Evolutionary conservation across 2,888 invertebrate genomes (phyloP).

Genomic region (Eristalis intricaria): DNA sequence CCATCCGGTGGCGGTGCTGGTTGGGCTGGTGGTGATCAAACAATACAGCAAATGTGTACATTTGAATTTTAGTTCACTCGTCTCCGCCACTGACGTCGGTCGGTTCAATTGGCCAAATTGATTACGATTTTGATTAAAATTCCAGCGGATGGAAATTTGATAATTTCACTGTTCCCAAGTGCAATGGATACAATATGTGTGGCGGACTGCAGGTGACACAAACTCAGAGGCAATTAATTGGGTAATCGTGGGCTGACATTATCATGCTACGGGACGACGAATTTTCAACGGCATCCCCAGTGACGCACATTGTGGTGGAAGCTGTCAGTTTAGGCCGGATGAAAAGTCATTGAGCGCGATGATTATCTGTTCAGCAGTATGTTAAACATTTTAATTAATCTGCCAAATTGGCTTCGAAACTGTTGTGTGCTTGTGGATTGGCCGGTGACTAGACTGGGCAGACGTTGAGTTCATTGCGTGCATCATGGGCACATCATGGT

Average conservation of each 20-base stretch:
- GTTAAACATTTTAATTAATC: constrained; percentile 60
- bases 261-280: constrained; percentile 14
- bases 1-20: constrained; percentile 3
- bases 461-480: neutral
- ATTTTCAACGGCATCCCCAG: constrained; percentile 37
- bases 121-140: constrained; percentile 68
- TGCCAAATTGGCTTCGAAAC: constrained; percentile 51
- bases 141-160: constrained; percentile 36
- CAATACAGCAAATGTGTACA: constrained; percentile 31
- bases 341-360: constrained; percentile 51
- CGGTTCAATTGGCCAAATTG: constrained; percentile 18
- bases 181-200: neutral
- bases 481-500: too few relatives aligned
- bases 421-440: neutral
- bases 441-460: constrained; percentile 3
- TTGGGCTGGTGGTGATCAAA: constrained; percentile 25
- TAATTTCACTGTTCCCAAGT: constrained; percentile 7
- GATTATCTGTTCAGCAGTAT: constrained; percentile 55
- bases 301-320: constrained; percentile 49
- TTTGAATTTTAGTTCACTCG: neutral
- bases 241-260: constrained; percentile 52
- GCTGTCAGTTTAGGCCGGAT: constrained; percentile 37
- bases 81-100: neutral
- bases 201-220: constrained; percentile 11
- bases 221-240: constrained; percentile 54